Percentiles rank a stretch among this genome's conserved stretches.
Evolutionary conservation across 2,888 invertebrate species (phyloP).

Genomic region (Nebria salina): DNA sequence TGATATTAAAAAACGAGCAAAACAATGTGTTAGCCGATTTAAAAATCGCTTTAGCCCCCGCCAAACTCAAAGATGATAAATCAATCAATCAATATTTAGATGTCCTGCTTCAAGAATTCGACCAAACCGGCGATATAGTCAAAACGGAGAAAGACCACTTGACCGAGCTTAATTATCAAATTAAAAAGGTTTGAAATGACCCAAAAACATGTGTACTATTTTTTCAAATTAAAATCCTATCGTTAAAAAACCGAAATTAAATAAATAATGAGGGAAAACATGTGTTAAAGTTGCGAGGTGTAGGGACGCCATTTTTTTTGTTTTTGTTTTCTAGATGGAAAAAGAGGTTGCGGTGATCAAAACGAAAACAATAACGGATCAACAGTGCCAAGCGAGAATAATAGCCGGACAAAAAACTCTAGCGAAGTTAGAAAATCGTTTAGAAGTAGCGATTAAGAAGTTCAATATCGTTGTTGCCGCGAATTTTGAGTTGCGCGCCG

Average conservation of each 20-base stretch:
- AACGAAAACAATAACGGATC: constrained; percentile 63
- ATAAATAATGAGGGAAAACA: neutral
- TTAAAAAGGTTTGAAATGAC: constrained; percentile 55
- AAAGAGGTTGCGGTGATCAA: constrained; percentile 61
- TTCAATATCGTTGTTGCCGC: constrained; percentile 79
- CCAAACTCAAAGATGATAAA: constrained; percentile 67
- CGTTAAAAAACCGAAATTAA: neutral
- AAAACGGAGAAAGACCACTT: constrained; percentile 59
- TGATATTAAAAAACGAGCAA: constrained; percentile 70
- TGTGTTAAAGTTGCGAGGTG: neutral
- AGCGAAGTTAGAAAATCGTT: constrained; percentile 76
- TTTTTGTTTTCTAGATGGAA: constrained; percentile 57
- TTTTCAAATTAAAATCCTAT: neutral
- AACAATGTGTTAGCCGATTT: constrained; percentile 71
- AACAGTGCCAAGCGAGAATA: constrained; percentile 63
- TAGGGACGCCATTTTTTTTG: neutral
- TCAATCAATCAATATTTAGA: constrained; percentile 66
- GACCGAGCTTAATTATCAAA: constrained; percentile 65
- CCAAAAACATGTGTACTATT: neutral
- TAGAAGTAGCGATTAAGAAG: constrained; percentile 79
- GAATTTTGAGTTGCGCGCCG: constrained; percentile 76
- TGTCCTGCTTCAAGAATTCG: constrained; percentile 67
- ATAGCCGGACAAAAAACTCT: constrained; percentile 66
- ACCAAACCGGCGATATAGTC: constrained; percentile 60
- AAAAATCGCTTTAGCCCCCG: constrained; percentile 68